These are phyloP conservation scores for Augochlorella aurata DNA, from an alignment of 2,888 invertebrate genomes.

Conservation along the genomic window DNA sequence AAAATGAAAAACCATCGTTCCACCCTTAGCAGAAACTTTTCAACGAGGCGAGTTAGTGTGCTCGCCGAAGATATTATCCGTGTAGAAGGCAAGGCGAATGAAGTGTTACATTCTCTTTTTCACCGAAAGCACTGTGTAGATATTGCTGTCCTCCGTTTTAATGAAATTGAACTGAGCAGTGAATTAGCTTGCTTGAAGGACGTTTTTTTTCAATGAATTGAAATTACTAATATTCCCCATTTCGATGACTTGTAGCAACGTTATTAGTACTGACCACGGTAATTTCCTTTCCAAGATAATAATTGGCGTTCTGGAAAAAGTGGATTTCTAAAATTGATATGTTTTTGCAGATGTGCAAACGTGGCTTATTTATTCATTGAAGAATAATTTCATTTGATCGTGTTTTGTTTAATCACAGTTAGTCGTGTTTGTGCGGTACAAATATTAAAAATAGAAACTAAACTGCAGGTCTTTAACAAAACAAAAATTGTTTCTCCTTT, in stretches of 20 bases:
- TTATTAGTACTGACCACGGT: too few relatives aligned
- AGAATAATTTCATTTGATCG: not conserved
- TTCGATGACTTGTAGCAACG: too few relatives aligned
- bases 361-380: not conserved
- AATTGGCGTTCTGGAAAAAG: too few relatives aligned
- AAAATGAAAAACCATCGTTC: not conserved
- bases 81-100: not conserved
- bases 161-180: not conserved
- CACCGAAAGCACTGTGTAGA: not conserved
- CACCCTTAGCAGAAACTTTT: not conserved
- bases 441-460: not conserved
- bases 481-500: too few relatives aligned
- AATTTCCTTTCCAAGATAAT: too few relatives aligned
- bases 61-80: not conserved
- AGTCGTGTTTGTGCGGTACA: not conserved
- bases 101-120: not conserved
- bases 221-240: not conserved
- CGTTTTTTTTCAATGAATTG: not conserved
- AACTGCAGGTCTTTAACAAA: too few relatives aligned
- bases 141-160: not conserved
- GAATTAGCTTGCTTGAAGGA: not conserved
- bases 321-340: too few relatives aligned
- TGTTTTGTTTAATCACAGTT: not conserved
- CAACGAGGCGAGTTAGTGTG: not conserved
- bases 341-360: too few relatives aligned